Evolutionary conservation across 2,888 invertebrate species (phyloP).

Genomic region (Nemoura dubitans): DNA sequence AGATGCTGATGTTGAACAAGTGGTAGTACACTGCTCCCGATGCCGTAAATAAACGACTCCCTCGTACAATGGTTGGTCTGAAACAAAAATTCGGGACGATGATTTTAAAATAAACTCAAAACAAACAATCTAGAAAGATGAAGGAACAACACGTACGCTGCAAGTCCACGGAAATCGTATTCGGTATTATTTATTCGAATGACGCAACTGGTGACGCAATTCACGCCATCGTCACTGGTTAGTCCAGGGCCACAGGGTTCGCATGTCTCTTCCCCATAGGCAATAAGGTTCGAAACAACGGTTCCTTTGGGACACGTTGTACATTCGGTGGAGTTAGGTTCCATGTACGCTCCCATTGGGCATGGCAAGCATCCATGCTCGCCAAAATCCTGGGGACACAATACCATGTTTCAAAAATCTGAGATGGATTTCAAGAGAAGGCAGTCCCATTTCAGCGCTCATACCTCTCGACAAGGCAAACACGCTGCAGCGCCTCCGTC

Average conservation of each 20-base stretch:
- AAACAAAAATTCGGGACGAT: no score
- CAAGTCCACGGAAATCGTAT: slow-evolving; percentile 48
- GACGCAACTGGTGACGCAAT: slow-evolving; percentile 62
- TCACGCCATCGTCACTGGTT: slow-evolving; percentile 58
- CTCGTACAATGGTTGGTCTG: slow-evolving; percentile 59
- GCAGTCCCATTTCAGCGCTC: no score
- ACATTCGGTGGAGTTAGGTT: slow-evolving; percentile 58
- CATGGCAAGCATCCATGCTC: slow-evolving; percentile 63
- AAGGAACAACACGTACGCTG: slow-evolving; percentile 42
- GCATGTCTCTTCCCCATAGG: slow-evolving; percentile 60
- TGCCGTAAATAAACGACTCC: slow-evolving; percentile 60
- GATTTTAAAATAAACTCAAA: no score
- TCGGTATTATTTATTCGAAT: slow-evolving; percentile 52
- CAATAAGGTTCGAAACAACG: slow-evolving; percentile 57
- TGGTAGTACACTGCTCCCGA: slow-evolving; percentile 66
- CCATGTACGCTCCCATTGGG: slow-evolving; percentile 63
- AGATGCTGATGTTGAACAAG: slow-evolving; percentile 63
- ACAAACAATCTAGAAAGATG: no score
- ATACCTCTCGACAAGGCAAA: slow-evolving; percentile 60
- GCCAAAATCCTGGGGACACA: slow-evolving; percentile 44
- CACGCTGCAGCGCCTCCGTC: slow-evolving; percentile 66
- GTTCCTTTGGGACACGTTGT: slow-evolving; percentile 60
- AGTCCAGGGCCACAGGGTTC: slow-evolving; percentile 63
- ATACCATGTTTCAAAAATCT: not conserved
- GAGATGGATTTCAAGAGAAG: no score